These are phyloP conservation scores for Centruroides sculpturatus DNA, from an alignment of 1,140 invertebrate species.

Conservation along the genomic window DNA sequence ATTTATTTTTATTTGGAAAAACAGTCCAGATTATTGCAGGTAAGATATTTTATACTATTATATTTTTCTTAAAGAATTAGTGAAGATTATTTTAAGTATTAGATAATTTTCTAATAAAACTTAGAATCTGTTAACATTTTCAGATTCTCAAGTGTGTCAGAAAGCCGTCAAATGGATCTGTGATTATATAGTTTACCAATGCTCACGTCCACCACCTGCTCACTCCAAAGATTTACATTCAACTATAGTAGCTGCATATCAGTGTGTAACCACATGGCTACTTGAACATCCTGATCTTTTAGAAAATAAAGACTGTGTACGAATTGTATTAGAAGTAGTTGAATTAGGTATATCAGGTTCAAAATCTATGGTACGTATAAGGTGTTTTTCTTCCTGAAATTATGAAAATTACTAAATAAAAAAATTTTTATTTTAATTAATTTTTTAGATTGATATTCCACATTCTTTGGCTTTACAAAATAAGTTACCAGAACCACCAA, in stretches of 20 bases:
- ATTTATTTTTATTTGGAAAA: no score
- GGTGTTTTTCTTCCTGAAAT: no score
- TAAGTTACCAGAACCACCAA: constrained; percentile 72
- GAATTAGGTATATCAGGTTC: constrained; percentile 94
- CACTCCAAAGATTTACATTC: constrained; percentile 98
- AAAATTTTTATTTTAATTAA: constrained; percentile 9
- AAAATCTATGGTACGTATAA: constrained; percentile 46
- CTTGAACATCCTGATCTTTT: constrained; percentile 62
- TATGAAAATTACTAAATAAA: background rate
- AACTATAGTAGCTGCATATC: constrained; percentile 87
- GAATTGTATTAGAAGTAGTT: constrained; percentile 85
- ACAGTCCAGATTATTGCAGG: no score
- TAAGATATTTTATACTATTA: no score
- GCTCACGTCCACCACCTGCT: constrained; percentile 80
- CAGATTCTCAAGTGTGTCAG: constrained; percentile 73
- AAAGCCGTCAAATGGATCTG: constrained; percentile 94
- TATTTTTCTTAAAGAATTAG: no score
- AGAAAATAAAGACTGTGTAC: constrained; percentile 80
- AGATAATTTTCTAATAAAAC: no score
- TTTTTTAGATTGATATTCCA: background rate
- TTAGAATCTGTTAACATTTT: background rate
- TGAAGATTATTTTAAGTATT: no score
- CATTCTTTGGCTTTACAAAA: no score
- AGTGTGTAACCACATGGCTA: constrained; percentile 82
- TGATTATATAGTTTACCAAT: constrained; percentile 93